Percentiles rank a stretch among this genome's conserved stretches.
Evolutionary conservation across 2,888 invertebrate species (phyloP).

Genomic region (Operophtera brumata): DNA sequence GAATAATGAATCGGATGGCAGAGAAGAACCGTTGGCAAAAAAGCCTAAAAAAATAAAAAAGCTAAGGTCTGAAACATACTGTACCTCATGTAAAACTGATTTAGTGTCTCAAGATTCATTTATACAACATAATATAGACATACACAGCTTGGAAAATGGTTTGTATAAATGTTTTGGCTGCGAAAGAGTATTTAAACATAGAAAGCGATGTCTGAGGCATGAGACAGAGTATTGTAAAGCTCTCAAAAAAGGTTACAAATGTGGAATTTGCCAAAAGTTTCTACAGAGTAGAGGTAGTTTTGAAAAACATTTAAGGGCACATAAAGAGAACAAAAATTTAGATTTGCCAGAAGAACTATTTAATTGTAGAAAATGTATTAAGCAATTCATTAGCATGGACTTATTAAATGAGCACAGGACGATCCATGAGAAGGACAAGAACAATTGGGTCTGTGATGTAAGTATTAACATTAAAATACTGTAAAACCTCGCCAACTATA

Average conservation of each 20-base stretch:
- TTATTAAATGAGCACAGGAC: conserved; percentile 48
- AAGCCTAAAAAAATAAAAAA: conserved; percentile 39
- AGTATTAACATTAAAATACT: conserved; percentile 30
- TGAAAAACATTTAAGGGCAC: conserved; percentile 59
- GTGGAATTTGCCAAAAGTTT: conserved; percentile 53
- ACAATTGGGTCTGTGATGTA: conserved; percentile 70
- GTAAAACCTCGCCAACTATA: too few relatives aligned
- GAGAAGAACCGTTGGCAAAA: conserved; percentile 11
- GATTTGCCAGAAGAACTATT: conserved; percentile 57
- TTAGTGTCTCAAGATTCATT: conserved; percentile 44
- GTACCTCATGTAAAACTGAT: conserved; percentile 58
- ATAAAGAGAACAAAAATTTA: conserved; percentile 47
- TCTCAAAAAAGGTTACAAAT: conserved; percentile 64
- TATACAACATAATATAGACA: conserved; percentile 49
- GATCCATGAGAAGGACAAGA: conserved; percentile 48
- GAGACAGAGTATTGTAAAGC: conserved; percentile 62
- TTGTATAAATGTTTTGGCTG: conserved; percentile 68
- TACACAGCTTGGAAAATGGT: conserved; percentile 54
- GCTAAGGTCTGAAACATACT: conserved; percentile 50
- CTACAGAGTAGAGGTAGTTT: conserved; percentile 56
- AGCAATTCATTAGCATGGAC: conserved; percentile 52
- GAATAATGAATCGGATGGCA: conserved; percentile 10
- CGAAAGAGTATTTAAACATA: conserved; percentile 56
- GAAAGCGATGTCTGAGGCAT: conserved; percentile 54
- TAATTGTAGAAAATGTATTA: conserved; percentile 57